A percentile compares a stretch with the other conserved stretches of the same genome.
Evolutionary conservation across 2,113 vertebrate genomes (phyloP).

Genomic region (Equus quagga): DNA sequence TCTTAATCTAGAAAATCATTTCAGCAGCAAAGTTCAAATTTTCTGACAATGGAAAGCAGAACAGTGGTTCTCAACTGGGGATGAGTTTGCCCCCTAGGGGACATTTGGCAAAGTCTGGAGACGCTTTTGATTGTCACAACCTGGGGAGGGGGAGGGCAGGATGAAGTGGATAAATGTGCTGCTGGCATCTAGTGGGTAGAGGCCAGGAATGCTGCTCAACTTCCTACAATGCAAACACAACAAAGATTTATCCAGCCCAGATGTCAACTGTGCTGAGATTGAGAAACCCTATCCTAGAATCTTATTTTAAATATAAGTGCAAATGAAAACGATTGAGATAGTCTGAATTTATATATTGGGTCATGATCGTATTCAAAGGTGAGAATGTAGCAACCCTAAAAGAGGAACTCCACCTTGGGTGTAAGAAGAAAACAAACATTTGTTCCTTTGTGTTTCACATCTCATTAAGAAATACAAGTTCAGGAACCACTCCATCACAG

Average conservation of each 20-base stretch:
- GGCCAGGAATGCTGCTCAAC: background rate
- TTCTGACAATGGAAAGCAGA: background rate
- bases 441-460: background rate
- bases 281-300: background rate
- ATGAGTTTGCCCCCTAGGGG: background rate
- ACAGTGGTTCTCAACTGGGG: background rate
- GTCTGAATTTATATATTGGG: background rate
- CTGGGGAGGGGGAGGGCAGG: no score
- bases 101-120: background rate
- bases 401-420: background rate
- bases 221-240: background rate
- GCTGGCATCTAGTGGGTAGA: background rate
- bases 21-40: background rate
- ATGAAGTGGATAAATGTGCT: background rate
- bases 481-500: background rate
- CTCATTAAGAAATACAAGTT: background rate
- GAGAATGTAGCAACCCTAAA: background rate
- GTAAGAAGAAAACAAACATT: background rate
- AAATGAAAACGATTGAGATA: background rate
- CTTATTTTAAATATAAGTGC: background rate
- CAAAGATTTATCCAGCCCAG: background rate
- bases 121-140: background rate
- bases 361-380: background rate
- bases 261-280: background rate
- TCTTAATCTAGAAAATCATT: slow-evolving; percentile 40